Base-by-base conservation (phyloP, 2,888 invertebrate species). In the Prionchulus punctatus region DNA sequence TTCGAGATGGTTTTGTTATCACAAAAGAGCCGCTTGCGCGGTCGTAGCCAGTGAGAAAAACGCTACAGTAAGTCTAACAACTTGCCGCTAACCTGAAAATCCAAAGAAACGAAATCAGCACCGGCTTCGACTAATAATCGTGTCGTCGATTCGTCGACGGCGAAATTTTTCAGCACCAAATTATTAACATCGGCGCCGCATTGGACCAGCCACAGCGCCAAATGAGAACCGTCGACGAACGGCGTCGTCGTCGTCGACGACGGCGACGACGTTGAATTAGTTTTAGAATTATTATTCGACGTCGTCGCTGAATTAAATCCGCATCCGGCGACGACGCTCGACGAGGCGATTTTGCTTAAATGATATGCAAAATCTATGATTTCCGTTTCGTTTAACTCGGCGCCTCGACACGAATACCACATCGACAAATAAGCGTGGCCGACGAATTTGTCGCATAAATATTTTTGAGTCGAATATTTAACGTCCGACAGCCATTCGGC, bases 401-500 rank as follows among this genome's bases (percentile, higher is more conserved):
- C 25, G 2, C 42, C 54, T 15, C 36, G 48, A 30, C 15, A 1
- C 12, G 49, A 36, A 43, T 49, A 54, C 30, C 42, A 43, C 50
- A 54, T 30, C 1, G 86, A 84, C 43, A 89, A 77, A 71, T 86
- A 85, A 12, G 84, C 84, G 72, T 92, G 91, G 0, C 92, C 92
- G 64, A 87, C 86, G 53, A 81, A 78, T 7, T 85, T 82, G 62
- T 83, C 82, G 72, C 89, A 92, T 61, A 92, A 78, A 73, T 89
- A 94, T 64, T 89, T 85, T 64, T 89, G 84, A 1, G 92, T 94
- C 72, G 92, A 91, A 70, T 94, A 91, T 73, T 94, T 94, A n/a
- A 94, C 91, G 72, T 94, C 94, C 55, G 87, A 76, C 62, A 94
- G 75, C 94, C 94, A 94, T 69, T 86, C 85, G 27, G 89, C 85